Conservation (phyloP, 2,113 vertebrate species). For the Notechis scutatus region DNA sequence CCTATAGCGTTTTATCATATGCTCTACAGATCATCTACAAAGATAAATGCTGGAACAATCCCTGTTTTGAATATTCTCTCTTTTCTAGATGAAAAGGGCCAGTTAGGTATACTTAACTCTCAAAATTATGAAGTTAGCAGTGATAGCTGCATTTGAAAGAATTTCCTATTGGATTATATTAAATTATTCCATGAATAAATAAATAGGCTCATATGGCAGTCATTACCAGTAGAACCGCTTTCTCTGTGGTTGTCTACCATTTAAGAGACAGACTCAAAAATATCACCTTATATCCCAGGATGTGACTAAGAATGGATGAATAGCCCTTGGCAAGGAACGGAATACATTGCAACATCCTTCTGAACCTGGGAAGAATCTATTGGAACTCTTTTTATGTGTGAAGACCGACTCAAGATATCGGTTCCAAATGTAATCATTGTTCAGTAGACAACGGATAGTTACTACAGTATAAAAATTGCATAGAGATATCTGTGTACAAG, state of each 20-base stretch:
- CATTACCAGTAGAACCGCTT: background rate
- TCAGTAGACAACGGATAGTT: too few relatives aligned
- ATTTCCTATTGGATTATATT: background rate
- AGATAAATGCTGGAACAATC: background rate
- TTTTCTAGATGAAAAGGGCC: background rate
- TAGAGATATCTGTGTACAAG: too few relatives aligned
- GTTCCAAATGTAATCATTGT: too few relatives aligned
- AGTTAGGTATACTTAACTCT: background rate
- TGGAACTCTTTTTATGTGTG: too few relatives aligned
- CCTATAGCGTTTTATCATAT: background rate
- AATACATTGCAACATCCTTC: too few relatives aligned
- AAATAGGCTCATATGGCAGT: background rate
- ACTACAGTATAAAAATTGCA: too few relatives aligned
- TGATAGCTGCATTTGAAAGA: background rate
- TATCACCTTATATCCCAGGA: background rate
- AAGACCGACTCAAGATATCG: too few relatives aligned
- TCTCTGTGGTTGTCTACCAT: background rate
- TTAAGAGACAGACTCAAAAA: background rate
- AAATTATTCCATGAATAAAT: too few relatives aligned
- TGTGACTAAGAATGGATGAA: background rate
- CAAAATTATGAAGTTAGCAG: background rate
- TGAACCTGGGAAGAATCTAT: too few relatives aligned
- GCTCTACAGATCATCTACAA: background rate
- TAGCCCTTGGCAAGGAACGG: background rate
- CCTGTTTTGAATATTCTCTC: background rate